A percentile compares a stretch with the other conserved stretches of the same genome.
Conservation (phyloP, 1,140 invertebrate genomes). For the Homalodisca vitripennis region DNA sequence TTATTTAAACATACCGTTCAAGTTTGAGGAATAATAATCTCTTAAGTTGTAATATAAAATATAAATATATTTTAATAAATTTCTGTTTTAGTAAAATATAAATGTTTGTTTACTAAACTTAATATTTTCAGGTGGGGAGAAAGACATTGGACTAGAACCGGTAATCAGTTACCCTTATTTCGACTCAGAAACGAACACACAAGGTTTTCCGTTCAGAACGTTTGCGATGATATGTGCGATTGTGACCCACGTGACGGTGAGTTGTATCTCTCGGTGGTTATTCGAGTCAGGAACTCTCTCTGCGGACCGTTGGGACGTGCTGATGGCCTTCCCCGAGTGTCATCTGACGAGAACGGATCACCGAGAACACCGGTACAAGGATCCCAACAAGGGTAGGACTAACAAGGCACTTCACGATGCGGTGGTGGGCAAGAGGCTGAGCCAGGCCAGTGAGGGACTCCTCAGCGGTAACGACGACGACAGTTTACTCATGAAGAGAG, state of each 20-base stretch:
- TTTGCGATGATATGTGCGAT: constrained; percentile 61
- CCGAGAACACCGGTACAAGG: constrained; percentile 29
- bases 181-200: constrained; percentile 52
- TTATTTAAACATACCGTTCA: too few species aligned
- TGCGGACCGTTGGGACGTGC: constrained; percentile 32
- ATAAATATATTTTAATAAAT: too few species aligned
- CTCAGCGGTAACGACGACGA: constrained; percentile 24
- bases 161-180: constrained; percentile 63
- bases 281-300: constrained; percentile 56
- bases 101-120: too few species aligned
- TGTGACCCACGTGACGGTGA: constrained; percentile 55
- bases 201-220: constrained; percentile 62
- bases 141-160: constrained; percentile 59
- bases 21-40: too few species aligned
- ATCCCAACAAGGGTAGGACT: constrained; percentile 23
- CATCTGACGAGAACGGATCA: constrained; percentile 31
- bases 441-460: constrained; percentile 27
- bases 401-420: constrained; percentile 34
- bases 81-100: too few species aligned
- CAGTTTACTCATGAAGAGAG: constrained; percentile 19
- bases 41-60: too few species aligned
- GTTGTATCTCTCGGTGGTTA: constrained; percentile 55
- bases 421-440: constrained; percentile 30
- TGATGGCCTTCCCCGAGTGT: constrained; percentile 32
- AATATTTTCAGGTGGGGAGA: constrained; percentile 62